phyloP scores from a whole-genome alignment of 2,113 vertebrate species.

The Mugil cephalus region DNA sequence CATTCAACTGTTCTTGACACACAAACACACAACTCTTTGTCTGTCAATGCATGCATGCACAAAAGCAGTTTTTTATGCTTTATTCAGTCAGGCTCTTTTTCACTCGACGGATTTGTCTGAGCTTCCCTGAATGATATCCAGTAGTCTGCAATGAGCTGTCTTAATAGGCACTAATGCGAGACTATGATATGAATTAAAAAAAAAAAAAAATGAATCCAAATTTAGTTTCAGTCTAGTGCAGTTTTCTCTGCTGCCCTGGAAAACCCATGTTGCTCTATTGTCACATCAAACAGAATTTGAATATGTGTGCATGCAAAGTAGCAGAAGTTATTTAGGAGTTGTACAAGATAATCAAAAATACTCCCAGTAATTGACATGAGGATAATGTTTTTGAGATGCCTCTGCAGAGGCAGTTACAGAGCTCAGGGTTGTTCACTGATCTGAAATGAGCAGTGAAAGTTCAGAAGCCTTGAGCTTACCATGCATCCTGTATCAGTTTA shows the following conservation, averaged over 20 bases:
- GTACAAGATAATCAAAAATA: background rate
- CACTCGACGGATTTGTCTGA: slow-evolving; percentile 8
- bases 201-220: background rate
- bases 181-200: background rate
- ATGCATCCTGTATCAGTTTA: slow-evolving; percentile 3
- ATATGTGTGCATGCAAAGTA: slow-evolving; percentile 21
- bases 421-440: background rate
- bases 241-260: background rate
- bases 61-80: slow-evolving; percentile 50
- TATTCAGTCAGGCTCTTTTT: slow-evolving; percentile 41
- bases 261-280: background rate
- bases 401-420: background rate
- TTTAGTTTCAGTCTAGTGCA: background rate
- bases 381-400: background rate
- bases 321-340: background rate
- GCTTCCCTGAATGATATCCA: background rate
- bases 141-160: background rate
- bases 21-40: slow-evolving; percentile 72
- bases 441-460: no score
- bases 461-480: background rate
- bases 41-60: slow-evolving; percentile 42
- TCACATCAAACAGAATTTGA: slow-evolving; percentile 19
- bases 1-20: slow-evolving; percentile 78
- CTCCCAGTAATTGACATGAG: background rate
- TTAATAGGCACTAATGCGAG: background rate